These are phyloP conservation scores for Drosophila simulans DNA, from an alignment of 1,140 invertebrate species.

Conservation along the genomic window DNA sequence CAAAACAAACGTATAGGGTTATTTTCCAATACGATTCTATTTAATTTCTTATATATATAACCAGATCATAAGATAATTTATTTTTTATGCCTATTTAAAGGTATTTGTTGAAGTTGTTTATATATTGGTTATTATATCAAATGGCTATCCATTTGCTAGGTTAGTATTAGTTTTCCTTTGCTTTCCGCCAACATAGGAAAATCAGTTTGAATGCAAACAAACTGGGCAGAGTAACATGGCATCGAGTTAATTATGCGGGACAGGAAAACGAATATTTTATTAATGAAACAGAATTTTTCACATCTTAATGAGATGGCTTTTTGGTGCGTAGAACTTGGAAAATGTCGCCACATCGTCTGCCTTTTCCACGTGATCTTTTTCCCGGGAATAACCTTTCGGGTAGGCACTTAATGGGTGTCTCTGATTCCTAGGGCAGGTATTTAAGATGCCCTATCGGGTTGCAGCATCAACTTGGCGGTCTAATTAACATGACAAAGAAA, in stretches of 20 bases:
- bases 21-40: too few species aligned
- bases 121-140: too few species aligned
- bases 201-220: constrained; percentile 12
- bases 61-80: too few species aligned
- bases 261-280: constrained; percentile 32
- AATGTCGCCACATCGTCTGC: constrained; percentile 71
- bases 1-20: too few species aligned
- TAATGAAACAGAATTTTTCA: constrained; percentile 48
- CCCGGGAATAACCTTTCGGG: constrained; percentile 49
- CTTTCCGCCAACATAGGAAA: not conserved
- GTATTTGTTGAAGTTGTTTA: too few species aligned
- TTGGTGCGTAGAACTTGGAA: not conserved
- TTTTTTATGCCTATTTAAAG: too few species aligned
- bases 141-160: too few species aligned
- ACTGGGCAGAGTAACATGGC: constrained; percentile 6
- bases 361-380: constrained; percentile 26
- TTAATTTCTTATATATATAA: too few species aligned
- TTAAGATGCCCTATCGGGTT: constrained; percentile 74
- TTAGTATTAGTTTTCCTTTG: not conserved
- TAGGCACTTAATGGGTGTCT: constrained; percentile 54
- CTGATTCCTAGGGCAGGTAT: constrained; percentile 67
- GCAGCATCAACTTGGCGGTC: constrained; percentile 71
- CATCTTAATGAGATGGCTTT: constrained; percentile 42
- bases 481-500: constrained; percentile 84
- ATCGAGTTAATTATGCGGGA: constrained; percentile 44